These are phyloP conservation scores for Teleiodes luculella DNA, from an alignment of 2,888 invertebrate species.

Conservation along the genomic window DNA sequence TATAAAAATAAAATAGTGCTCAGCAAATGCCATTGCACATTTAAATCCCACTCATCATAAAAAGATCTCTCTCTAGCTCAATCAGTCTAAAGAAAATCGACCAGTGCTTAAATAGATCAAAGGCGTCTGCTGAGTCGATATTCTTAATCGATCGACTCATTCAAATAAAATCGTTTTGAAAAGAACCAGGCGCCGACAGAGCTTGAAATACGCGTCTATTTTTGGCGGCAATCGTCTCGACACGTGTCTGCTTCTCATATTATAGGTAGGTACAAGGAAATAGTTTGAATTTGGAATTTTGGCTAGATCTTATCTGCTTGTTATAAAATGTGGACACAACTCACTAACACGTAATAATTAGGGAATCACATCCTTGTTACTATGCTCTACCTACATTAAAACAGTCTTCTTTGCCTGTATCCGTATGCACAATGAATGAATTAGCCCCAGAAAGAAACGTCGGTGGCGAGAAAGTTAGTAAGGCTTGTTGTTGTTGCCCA, in stretches of 20 bases:
- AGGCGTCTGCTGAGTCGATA: slow-evolving; percentile 1
- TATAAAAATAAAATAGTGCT: background rate
- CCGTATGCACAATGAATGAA: too few species aligned
- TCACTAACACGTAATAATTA: too few species aligned
- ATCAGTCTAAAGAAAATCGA: background rate
- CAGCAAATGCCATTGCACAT: background rate
- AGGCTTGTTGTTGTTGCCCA: too few species aligned
- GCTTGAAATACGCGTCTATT: slow-evolving; percentile 38
- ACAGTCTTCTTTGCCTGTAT: too few species aligned
- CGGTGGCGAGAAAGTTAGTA: too few species aligned
- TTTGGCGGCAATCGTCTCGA: slow-evolving; percentile 29
- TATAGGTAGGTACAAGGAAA: slow-evolving; percentile 25
- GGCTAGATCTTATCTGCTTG: background rate
- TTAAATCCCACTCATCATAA: background rate
- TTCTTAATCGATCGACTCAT: slow-evolving; percentile 18
- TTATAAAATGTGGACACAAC: too few species aligned
- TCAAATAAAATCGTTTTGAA: slow-evolving; percentile 34
- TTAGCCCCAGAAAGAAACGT: too few species aligned
- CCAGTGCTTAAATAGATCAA: slow-evolving; percentile 10
- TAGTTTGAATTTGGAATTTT: slow-evolving; percentile 19
- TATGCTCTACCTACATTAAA: too few species aligned
- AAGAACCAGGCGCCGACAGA: slow-evolving; percentile 37
- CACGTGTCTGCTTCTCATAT: slow-evolving; percentile 22
- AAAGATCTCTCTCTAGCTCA: background rate
- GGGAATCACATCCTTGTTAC: too few species aligned